These are phyloP conservation scores for Epinephelus cyanopodus DNA, from an alignment of 2,113 vertebrate genomes.

Conservation along the genomic window DNA sequence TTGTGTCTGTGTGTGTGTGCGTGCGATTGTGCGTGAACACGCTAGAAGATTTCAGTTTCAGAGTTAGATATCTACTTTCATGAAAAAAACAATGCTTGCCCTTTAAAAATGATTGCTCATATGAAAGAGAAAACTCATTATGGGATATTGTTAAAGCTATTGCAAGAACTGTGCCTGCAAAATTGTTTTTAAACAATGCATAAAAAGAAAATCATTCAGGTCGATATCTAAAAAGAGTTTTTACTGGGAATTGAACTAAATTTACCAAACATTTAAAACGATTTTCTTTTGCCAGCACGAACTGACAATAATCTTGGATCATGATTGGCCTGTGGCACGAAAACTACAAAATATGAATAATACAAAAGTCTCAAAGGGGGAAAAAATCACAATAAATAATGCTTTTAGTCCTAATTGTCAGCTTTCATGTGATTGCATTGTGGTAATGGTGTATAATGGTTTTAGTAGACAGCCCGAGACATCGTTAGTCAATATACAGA, in stretches of 20 bases:
- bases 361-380: neutral
- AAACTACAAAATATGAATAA: neutral
- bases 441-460: conserved; percentile 42
- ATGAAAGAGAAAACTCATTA: conserved; percentile 20
- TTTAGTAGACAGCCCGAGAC: conserved; percentile 38
- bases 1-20: neutral
- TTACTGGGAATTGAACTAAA: neutral
- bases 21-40: neutral
- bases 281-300: neutral
- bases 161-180: neutral
- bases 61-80: conserved; percentile 26
- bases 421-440: conserved; percentile 32
- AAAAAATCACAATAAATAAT: conserved; percentile 27
- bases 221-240: neutral
- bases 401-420: conserved; percentile 39
- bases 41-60: conserved; percentile 15
- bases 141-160: conserved; percentile 2
- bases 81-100: conserved; percentile 1
- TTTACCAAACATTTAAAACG: neutral
- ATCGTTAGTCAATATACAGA: conserved; percentile 35
- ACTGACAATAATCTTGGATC: neutral
- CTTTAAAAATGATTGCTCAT: conserved; percentile 16
- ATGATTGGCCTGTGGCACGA: neutral
- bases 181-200: neutral
- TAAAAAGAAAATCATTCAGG: neutral